These are phyloP conservation scores for Semaprochilodus insignis DNA, from an alignment of 2,797 vertebrate genomes.

Conservation along the genomic window DNA sequence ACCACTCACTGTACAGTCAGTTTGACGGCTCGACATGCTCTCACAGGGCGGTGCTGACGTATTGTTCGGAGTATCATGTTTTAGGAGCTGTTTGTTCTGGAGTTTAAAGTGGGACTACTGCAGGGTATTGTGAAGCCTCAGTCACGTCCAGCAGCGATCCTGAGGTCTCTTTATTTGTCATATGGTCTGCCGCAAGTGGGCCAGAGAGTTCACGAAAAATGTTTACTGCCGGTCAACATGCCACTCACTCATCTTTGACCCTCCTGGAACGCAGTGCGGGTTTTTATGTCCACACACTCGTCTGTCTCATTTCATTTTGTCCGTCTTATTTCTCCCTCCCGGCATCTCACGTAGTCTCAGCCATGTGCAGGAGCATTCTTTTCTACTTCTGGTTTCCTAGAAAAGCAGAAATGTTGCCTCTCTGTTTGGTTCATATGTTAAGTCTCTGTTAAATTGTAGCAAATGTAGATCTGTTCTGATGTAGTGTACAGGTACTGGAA, in stretches of 20 bases:
- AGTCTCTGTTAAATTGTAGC: background rate
- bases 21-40: slow-evolving; percentile 45
- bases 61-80: slow-evolving; percentile 64
- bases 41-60: slow-evolving; percentile 55
- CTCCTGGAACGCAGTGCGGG: slow-evolving; percentile 58
- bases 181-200: slow-evolving; percentile 56
- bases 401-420: background rate
- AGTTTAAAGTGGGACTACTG: slow-evolving; percentile 62
- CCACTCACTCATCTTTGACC: slow-evolving; percentile 56
- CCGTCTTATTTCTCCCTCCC: background rate
- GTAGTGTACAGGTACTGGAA: no score
- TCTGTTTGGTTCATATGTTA: background rate
- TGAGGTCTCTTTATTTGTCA: slow-evolving; percentile 70
- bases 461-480: background rate
- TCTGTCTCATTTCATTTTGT: background rate
- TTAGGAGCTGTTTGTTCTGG: slow-evolving; percentile 71
- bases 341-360: background rate
- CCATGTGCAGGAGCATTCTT: background rate
- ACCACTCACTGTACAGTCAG: slow-evolving; percentile 30
- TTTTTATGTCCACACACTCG: background rate
- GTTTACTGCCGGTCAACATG: slow-evolving; percentile 26
- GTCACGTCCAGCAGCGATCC: slow-evolving; percentile 69
- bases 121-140: slow-evolving; percentile 54
- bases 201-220: slow-evolving; percentile 55
- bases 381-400: background rate